These are phyloP conservation scores for Drosophila carrolli DNA, from an alignment of 1,140 invertebrate species.

Conservation along the genomic window DNA sequence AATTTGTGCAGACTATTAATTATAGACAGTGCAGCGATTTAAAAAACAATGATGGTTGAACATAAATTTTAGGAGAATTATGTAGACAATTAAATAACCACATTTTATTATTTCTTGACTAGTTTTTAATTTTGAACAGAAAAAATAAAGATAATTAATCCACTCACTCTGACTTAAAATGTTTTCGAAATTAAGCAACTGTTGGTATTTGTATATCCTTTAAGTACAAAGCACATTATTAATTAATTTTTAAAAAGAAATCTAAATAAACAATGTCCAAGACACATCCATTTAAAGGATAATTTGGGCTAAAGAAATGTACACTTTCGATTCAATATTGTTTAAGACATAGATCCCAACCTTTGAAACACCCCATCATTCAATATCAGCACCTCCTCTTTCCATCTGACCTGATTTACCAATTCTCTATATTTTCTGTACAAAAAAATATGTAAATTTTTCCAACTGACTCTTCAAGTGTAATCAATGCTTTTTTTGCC, in stretches of 20 bases:
- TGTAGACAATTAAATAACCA: too few species aligned
- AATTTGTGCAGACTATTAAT: too few species aligned
- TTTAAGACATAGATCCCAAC: not conserved
- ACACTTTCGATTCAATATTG: not conserved
- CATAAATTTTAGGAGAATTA: too few species aligned
- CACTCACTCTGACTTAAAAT: too few species aligned
- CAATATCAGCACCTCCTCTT: not conserved
- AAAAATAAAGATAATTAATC: too few species aligned
- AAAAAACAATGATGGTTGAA: too few species aligned
- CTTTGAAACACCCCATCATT: not conserved
- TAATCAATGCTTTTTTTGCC: constrained; percentile 27
- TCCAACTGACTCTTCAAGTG: constrained; percentile 27
- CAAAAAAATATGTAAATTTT: constrained; percentile 46
- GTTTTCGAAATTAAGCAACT: too few species aligned
- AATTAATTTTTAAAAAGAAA: not conserved
- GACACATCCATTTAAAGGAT: not conserved
- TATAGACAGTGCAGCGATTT: too few species aligned
- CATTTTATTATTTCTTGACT: too few species aligned
- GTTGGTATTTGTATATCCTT: too few species aligned
- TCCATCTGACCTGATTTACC: constrained; percentile 29
- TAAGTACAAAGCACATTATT: too few species aligned
- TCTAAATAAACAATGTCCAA: not conserved
- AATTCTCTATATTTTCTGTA: constrained; percentile 20
- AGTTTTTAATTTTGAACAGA: too few species aligned
- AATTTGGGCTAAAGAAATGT: not conserved